Evolutionary conservation across 1,140 invertebrate genomes (phyloP), one percentile per base, ranked within the genome.

Genomic region (Drosophila takahashii): DNA sequence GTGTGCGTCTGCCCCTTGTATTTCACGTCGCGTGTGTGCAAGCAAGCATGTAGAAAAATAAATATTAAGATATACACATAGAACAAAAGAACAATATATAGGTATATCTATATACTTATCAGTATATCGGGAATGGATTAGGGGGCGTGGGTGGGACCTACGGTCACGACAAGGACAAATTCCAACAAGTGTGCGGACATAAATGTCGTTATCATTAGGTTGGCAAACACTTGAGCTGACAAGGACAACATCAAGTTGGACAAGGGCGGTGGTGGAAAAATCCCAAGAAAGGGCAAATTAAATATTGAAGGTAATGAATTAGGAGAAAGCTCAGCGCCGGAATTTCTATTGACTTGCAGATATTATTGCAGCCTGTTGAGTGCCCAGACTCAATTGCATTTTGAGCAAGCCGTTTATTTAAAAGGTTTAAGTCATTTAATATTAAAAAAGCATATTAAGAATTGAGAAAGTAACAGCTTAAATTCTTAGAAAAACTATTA

Each of bases 81-180:
- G 45, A 52, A 62, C 59, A 62, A 58, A 71, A 62, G 56, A 27
- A 54, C 52, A 47, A 74, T 58, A 62, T 64, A 42, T 72, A 34
- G 22, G 37, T 45, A 52, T 41, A 42, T 54, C 32, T 71, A 45
- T 48, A 44, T 77, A 56, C 10, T 32, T 50, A 58, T 47, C 37
- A 48, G 36, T 47, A 29, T 51, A 65, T 79, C 58, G 81, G 13
- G 59, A 50, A 83, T 65, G 60, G 53, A 56, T 36, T 54, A 32
- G 47, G 39, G 50, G 36, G 61, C 57, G 37, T 48, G 42, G 41
- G 54, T 26, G 36, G 48, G 34, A 29, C 27, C 47, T n/a, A 54
- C 83, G 79, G 83, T 86, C 83, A 83, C 44, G 48, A 41, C 84
- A 87, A 87, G 83, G 83, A 89, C 84, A 87, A 79, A 79, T 69